A percentile compares a stretch with the other conserved stretches of the same genome.
Conservation (phyloP, 2,888 invertebrate genomes). For the Drosophila fungiperda region DNA sequence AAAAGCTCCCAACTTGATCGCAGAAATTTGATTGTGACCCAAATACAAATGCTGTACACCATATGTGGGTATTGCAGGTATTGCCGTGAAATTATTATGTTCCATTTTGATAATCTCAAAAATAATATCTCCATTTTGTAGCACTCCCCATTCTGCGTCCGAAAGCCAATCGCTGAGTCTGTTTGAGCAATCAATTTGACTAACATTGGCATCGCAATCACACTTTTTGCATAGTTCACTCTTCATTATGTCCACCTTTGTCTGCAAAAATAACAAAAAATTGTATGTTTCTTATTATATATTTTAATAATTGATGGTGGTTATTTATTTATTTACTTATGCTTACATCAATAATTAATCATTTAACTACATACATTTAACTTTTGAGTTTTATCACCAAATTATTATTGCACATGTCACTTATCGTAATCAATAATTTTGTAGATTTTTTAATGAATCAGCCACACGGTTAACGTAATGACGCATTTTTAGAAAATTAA, state of each 20-base stretch:
- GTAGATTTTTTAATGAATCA: constrained; percentile 5
- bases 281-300: neutral
- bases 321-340: neutral
- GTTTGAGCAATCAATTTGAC: constrained; percentile 87
- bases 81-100: constrained; percentile 75
- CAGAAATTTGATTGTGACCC: constrained; percentile 87
- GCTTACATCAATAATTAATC: neutral
- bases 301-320: neutral
- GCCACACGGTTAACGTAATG: neutral
- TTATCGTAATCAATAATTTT: neutral
- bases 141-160: constrained; percentile 86
- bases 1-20: constrained; percentile 88
- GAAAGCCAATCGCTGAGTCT: constrained; percentile 85
- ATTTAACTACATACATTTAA: neutral
- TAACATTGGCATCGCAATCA: constrained; percentile 84
- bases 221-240: constrained; percentile 86
- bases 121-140: constrained; percentile 71
- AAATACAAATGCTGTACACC: constrained; percentile 87
- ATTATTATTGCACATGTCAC: neutral
- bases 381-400: neutral
- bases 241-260: constrained; percentile 58
- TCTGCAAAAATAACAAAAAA: constrained; percentile 43
- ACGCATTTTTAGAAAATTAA: constrained; percentile 1
- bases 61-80: constrained; percentile 86
- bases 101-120: constrained; percentile 81